Base-by-base conservation (phyloP, 2,797 vertebrate genomes). In the Acomys russatus region DNA sequence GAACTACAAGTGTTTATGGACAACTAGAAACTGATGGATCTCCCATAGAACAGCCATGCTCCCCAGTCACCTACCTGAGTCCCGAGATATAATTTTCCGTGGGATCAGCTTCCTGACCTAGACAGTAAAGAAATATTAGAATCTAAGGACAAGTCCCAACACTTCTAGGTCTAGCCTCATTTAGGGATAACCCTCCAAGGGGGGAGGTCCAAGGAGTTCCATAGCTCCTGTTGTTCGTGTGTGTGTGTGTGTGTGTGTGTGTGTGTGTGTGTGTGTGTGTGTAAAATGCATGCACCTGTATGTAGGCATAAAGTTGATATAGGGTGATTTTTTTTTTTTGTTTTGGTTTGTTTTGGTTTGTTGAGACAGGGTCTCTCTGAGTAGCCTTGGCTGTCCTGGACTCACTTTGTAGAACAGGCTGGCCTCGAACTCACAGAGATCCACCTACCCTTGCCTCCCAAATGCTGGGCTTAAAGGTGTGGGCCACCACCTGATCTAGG, bases 101-200 rank as follows among this genome's bases (percentile, higher is more conserved):
- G 94, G 93, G 59, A 73, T 25, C 54, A 97, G 93, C 88, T 96
- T 98, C 93, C 95, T 97, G 74, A 97, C 38, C 97, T 97, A 77
- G 14, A 23, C 9, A 63, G 86, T 4, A 25, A 86, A 91, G 28
- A 90, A 92, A 12, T 38, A 82, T 88, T 56, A 95, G 76, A 94
- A 68, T 68, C 63, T 51, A 76, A 91, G 56, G 44, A 91, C 44
- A 49, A 70, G 59, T 38, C 3, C 4, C 12, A 44, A 85, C 56
- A 70, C 54, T 38, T 95, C 74, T 78, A 88, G n/a, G 51, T n/a
- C 23, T 25, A 95, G 28, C 11, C 61, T 88, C 51, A 71, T 49
- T 87, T 91, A 54, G 44, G 44, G 44, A 44, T 44, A 44, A 44
- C 44, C 30, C 35, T 95, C 59, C 38, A 64, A 59, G 18, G 56